Conservation (phyloP, 2,113 vertebrate genomes). For the Conger conger region DNA sequence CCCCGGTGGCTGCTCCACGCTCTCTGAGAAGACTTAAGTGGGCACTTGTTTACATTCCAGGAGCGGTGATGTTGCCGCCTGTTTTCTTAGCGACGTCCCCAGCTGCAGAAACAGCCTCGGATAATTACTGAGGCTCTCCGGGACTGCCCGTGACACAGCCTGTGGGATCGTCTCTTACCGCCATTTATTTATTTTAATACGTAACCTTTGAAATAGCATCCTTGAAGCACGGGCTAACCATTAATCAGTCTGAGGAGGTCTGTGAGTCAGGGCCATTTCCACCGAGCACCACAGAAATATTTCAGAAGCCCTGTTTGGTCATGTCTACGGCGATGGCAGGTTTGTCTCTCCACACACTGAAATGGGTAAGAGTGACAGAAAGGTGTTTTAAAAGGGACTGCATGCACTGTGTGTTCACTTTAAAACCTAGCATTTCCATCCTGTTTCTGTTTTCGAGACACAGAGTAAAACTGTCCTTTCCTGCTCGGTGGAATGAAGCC, state of each 20-base stretch:
- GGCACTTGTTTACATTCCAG: conserved; percentile 53
- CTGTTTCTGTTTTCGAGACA: too few species aligned
- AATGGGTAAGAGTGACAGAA: not conserved
- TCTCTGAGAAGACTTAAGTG: conserved; percentile 41
- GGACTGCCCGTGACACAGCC: conserved; percentile 46
- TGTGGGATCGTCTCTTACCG: conserved; percentile 47
- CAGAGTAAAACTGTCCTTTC: too few species aligned
- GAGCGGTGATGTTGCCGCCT: conserved; percentile 39
- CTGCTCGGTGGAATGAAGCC: too few species aligned
- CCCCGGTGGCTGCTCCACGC: conserved; percentile 16
- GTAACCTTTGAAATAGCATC: conserved; percentile 49
- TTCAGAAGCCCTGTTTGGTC: not conserved
- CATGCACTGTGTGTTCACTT: too few species aligned
- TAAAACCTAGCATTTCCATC: too few species aligned
- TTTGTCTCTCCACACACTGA: not conserved
- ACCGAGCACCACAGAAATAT: not conserved
- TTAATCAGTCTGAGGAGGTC: conserved; percentile 7
- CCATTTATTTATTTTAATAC: conserved; percentile 51
- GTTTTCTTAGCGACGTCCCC: conserved; percentile 48
- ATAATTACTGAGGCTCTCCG: conserved; percentile 55
- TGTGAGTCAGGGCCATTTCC: conserved; percentile 34
- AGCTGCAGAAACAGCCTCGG: conserved; percentile 47
- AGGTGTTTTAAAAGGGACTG: too few species aligned
- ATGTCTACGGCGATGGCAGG: not conserved
- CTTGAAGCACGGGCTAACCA: conserved; percentile 27